These are phyloP conservation scores for Centrocercus urophasianus DNA, from an alignment of 2,113 vertebrate genomes.

Conservation along the genomic window DNA sequence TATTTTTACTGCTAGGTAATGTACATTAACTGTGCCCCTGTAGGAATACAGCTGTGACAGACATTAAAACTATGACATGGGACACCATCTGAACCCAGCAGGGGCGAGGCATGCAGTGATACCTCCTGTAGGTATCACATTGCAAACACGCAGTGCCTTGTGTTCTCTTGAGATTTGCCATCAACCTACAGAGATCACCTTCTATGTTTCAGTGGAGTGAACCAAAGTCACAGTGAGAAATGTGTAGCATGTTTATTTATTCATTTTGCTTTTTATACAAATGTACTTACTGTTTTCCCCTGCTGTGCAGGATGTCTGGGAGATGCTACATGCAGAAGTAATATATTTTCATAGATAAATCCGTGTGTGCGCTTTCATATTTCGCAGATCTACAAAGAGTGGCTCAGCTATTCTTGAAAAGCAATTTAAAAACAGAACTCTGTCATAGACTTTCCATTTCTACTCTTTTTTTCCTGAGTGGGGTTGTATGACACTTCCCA, in stretches of 20 bases:
- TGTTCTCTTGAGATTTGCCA: not conserved
- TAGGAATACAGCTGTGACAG: not conserved
- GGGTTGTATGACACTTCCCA: not conserved
- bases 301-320: slow-evolving; percentile 5
- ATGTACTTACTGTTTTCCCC: not conserved
- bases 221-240: not conserved
- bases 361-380: not conserved
- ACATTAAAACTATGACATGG: not conserved
- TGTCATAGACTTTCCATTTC: not conserved
- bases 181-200: not conserved
- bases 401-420: not conserved
- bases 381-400: not conserved
- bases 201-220: not conserved
- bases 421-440: not conserved
- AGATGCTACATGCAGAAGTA: not conserved
- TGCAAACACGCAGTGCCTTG: not conserved
- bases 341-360: slow-evolving; percentile 3
- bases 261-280: slow-evolving; percentile 8
- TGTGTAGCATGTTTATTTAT: not conserved
- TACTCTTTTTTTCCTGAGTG: not conserved
- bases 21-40: not conserved
- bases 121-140: not conserved
- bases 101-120: not conserved
- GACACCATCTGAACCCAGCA: not conserved
- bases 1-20: not conserved